Percentiles rank a stretch among this genome's conserved stretches.
Conservation (phyloP, 2,888 invertebrate species). For the Drosophila emarginata region DNA sequence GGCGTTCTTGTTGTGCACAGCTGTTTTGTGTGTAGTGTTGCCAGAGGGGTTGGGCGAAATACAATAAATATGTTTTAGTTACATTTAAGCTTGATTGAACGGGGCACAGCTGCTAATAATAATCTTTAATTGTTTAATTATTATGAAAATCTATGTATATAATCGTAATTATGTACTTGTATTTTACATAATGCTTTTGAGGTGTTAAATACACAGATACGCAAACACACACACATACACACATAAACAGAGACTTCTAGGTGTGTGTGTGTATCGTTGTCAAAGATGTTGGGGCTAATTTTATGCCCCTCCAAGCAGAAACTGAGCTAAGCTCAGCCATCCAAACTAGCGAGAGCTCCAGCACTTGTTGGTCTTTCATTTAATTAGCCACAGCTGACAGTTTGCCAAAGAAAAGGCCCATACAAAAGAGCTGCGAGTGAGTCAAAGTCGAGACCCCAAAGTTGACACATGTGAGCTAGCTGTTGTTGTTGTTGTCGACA, state of each 20-base stretch:
- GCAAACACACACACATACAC: slow-evolving; percentile 24
- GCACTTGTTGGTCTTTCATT: slow-evolving; percentile 70
- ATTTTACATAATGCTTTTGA: slow-evolving; percentile 38
- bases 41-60: slow-evolving; percentile 9
- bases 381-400: slow-evolving; percentile 76
- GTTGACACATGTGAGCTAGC: slow-evolving; percentile 38
- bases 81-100: background rate
- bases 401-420: slow-evolving; percentile 64
- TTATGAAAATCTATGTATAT: background rate
- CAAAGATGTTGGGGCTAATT: slow-evolving; percentile 40
- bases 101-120: background rate
- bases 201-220: slow-evolving; percentile 58
- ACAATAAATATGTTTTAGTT: slow-evolving; percentile 12
- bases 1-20: slow-evolving; percentile 39
- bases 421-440: slow-evolving; percentile 26
- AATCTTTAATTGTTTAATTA: background rate
- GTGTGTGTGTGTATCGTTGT: background rate
- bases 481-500: background rate
- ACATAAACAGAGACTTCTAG: slow-evolving; percentile 13
- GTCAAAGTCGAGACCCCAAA: slow-evolving; percentile 45
- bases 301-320: slow-evolving; percentile 56
- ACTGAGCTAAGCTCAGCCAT: slow-evolving; percentile 39
- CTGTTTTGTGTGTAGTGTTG: slow-evolving; percentile 46
- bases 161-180: background rate
- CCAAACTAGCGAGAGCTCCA: slow-evolving; percentile 66